These are phyloP conservation scores for Epizoanthus rinbou DNA, from an alignment of 92 coral and sea anemone species.

Conservation along the genomic window DNA sequence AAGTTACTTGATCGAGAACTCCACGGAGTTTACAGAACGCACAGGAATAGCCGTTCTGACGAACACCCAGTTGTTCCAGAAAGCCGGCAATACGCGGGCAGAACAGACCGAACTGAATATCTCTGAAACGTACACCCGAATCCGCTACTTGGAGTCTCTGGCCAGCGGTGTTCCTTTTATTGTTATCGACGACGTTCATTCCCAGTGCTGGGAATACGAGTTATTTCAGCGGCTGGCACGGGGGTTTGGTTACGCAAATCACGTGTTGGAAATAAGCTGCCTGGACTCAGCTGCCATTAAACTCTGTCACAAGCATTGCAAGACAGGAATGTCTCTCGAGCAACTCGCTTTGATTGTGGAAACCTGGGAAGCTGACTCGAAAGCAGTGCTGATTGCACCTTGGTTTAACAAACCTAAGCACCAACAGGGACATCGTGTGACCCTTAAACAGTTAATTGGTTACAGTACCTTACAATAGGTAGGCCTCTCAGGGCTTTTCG, in stretches of 20 bases:
- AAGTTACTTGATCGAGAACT: conserved; percentile 68
- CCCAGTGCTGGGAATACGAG: conserved; percentile 72
- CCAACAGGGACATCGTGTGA: conserved; percentile 2
- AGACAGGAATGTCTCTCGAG: conserved; percentile 47
- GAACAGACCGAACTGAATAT: conserved; percentile 74
- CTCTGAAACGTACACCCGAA: conserved; percentile 80
- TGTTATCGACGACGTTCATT: conserved; percentile 73
- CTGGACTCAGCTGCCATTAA: conserved; percentile 52
- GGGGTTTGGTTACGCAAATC: conserved; percentile 63
- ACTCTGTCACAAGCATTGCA: conserved; percentile 50
- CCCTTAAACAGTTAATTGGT: conserved; percentile 3
- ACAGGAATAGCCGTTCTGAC: conserved; percentile 53
- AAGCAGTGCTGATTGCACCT: conserved; percentile 59
- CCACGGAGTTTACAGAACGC: conserved; percentile 48
- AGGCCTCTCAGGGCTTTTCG: no score
- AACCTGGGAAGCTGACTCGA: conserved; percentile 71
- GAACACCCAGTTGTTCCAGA: conserved; percentile 76
- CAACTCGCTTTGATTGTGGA: conserved; percentile 52
- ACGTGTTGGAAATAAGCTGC: conserved; percentile 66
- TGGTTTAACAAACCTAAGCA: conserved; percentile 64
- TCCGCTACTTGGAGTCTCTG: conserved; percentile 68
- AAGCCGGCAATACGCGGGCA: conserved; percentile 52
- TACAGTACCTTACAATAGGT: not conserved
- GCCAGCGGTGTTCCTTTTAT: conserved; percentile 50
- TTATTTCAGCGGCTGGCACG: conserved; percentile 61